These are phyloP conservation scores for Hystrix brachyura DNA, from an alignment of 2,113 vertebrate species.

Conservation along the genomic window DNA sequence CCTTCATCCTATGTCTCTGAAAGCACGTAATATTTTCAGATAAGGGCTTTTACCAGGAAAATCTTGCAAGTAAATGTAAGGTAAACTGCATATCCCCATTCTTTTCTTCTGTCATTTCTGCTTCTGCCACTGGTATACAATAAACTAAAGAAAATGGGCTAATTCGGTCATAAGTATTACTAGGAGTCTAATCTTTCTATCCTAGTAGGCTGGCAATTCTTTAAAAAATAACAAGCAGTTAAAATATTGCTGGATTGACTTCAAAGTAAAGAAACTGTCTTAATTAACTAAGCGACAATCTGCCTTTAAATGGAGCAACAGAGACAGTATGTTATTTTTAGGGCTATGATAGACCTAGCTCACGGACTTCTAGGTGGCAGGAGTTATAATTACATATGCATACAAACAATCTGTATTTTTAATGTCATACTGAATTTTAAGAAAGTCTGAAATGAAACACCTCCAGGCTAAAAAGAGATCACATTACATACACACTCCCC, in stretches of 20 bases:
- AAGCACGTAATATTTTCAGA: neutral
- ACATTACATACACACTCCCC: neutral
- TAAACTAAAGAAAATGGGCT: neutral
- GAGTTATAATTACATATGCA: constrained; percentile 26
- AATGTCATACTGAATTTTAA: constrained; percentile 55
- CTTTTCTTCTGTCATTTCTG: neutral
- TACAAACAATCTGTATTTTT: constrained; percentile 59
- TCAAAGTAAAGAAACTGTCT: constrained; percentile 60
- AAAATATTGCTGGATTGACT: constrained; percentile 22
- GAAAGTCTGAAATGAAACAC: constrained; percentile 62
- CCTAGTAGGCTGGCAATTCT: neutral
- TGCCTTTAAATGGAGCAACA: constrained; percentile 39
- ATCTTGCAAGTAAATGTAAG: neutral
- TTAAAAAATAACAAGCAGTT: neutral
- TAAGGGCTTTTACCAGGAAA: constrained; percentile 37
- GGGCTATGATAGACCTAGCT: neutral
- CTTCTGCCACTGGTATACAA: neutral
- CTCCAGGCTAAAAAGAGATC: constrained; percentile 49
- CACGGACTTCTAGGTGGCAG: constrained; percentile 45
- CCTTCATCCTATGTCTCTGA: constrained; percentile 12
- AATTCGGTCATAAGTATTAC: constrained; percentile 40
- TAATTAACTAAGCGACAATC: constrained; percentile 41
- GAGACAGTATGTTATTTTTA: constrained; percentile 51
- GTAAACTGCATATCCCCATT: neutral
- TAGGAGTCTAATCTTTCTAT: constrained; percentile 30